Conservation (phyloP, 2,888 invertebrate genomes). For the Flexamia atlantica region DNA sequence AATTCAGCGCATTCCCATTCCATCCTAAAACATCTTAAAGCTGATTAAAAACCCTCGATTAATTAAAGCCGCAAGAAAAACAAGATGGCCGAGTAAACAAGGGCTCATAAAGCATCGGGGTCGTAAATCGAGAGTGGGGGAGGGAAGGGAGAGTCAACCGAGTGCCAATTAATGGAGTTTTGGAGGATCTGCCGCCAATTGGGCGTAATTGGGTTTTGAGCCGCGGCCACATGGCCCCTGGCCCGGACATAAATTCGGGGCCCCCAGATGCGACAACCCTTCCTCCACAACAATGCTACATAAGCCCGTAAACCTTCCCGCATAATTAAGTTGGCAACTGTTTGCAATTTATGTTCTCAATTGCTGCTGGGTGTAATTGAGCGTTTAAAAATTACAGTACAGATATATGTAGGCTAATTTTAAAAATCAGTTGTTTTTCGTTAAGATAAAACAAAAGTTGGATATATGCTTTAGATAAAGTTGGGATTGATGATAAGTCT, state of each 20-base stretch:
- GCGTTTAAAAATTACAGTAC: too few species aligned
- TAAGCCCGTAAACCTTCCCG: slow-evolving; percentile 4
- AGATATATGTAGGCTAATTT: too few species aligned
- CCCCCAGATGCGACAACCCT: slow-evolving; percentile 32
- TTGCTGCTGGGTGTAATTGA: too few species aligned
- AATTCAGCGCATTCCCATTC: neutral
- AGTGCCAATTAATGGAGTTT: slow-evolving; percentile 58
- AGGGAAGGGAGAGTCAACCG: slow-evolving; percentile 38
- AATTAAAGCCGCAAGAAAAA: slow-evolving; percentile 41
- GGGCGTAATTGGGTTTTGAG: slow-evolving; percentile 55
- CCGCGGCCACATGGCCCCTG: slow-evolving; percentile 29
- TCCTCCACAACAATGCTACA: neutral
- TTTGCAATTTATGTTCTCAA: too few species aligned
- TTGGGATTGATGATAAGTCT: too few species aligned
- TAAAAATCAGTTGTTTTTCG: too few species aligned
- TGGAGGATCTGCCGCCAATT: slow-evolving; percentile 46
- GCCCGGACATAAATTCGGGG: neutral
- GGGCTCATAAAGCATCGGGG: slow-evolving; percentile 13
- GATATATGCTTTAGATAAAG: too few species aligned
- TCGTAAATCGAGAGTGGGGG: slow-evolving; percentile 18
- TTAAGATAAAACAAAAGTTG: too few species aligned
- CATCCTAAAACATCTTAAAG: slow-evolving; percentile 4
- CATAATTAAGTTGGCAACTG: slow-evolving; percentile 28
- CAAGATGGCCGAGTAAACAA: slow-evolving; percentile 47
- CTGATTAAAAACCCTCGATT: slow-evolving; percentile 30